phyloP scores from a whole-genome alignment of 2,888 invertebrate species.

The Sinhomidia bicolor region DNA sequence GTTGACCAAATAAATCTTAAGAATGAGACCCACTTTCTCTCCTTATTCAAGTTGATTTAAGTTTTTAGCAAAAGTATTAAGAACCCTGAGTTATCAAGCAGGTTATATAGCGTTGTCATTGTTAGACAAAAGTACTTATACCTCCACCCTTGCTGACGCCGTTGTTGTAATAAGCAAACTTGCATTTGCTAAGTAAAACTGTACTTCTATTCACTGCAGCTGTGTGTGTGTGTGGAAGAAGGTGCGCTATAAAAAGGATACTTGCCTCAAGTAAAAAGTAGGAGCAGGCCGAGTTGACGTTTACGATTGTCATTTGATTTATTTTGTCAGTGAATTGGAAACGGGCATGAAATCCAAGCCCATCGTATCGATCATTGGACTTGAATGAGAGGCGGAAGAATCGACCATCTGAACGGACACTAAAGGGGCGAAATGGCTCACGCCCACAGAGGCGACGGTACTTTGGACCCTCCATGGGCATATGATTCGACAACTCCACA shows the following conservation, averaged over 20 bases:
- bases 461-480: constrained; percentile 94
- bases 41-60: constrained; percentile 54
- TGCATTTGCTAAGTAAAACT: neutral
- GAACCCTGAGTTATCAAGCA: constrained; percentile 28
- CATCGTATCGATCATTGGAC: constrained; percentile 89
- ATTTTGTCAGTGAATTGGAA: constrained; percentile 76
- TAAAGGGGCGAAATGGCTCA: constrained; percentile 58
- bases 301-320: constrained; percentile 77
- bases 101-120: neutral
- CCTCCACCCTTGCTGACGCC: constrained; percentile 35
- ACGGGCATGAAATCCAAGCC: constrained; percentile 93
- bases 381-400: constrained; percentile 97
- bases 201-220: too few relatives aligned
- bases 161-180: constrained; percentile 40
- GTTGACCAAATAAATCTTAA: constrained; percentile 56
- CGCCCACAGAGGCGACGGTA: constrained; percentile 90
- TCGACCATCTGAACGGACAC: constrained; percentile 91
- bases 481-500: constrained; percentile 90
- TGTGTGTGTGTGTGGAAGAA: too few relatives aligned
- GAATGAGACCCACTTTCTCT: constrained; percentile 56
- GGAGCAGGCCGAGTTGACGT: constrained; percentile 73
- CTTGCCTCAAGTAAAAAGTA: constrained; percentile 66
- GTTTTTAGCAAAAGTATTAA: constrained; percentile 21
- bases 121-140: neutral
- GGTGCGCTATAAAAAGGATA: too few relatives aligned